Percentiles rank a stretch among this genome's conserved stretches.
Conservation (phyloP, 2,113 vertebrate species). For the Oophaga pumilio region DNA sequence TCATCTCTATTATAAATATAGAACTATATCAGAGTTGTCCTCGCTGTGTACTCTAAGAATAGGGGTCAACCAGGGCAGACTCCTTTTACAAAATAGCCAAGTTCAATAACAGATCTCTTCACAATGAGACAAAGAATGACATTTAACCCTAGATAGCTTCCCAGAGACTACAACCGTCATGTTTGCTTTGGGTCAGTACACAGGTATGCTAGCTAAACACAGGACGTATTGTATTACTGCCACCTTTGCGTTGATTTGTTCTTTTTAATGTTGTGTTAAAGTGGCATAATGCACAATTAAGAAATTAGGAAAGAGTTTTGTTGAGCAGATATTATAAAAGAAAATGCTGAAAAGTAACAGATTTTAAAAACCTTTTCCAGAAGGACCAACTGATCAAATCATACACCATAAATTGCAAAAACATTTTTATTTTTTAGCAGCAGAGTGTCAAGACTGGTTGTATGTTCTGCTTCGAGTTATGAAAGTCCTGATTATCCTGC, state of each 20-base stretch:
- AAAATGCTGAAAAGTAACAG: not conserved
- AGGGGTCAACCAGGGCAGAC: not conserved
- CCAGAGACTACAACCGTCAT: not conserved
- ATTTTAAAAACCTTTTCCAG: no score
- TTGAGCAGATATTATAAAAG: not conserved
- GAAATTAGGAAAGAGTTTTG: not conserved
- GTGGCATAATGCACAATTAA: not conserved
- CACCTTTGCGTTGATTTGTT: constrained; percentile 24
- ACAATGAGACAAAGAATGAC: accelerated
- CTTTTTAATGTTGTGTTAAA: not conserved
- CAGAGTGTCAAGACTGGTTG: no score
- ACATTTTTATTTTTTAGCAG: no score
- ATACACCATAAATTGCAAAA: no score
- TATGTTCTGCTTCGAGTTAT: not conserved
- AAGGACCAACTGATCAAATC: no score
- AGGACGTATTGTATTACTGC: constrained; percentile 48
- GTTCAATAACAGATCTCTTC: not conserved
- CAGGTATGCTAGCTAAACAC: constrained; percentile 62
- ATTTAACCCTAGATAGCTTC: not conserved
- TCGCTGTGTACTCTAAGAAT: not conserved
- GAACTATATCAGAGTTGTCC: not conserved
- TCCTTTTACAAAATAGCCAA: constrained; percentile 3
- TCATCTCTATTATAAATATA: not conserved
- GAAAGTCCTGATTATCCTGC: not conserved
- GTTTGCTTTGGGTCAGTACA: constrained; percentile 65